Conservation (phyloP, 2,113 vertebrate species). For the Psittacula cyanocephala region DNA sequence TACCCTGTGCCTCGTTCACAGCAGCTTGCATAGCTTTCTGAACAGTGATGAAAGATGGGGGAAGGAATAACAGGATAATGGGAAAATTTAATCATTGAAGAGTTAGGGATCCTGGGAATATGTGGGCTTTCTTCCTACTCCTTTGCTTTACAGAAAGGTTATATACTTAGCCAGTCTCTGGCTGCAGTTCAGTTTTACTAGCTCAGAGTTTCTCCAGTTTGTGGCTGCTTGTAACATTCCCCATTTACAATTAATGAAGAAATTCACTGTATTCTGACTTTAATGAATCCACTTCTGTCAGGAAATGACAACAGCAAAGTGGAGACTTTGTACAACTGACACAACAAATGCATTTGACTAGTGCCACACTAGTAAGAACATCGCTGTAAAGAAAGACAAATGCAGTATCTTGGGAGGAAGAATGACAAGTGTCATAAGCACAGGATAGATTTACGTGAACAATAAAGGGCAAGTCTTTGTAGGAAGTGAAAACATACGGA, state of each 20-base stretch:
- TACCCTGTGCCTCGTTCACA: no score
- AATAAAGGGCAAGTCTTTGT: not conserved
- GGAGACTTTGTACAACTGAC: not conserved
- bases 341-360: not conserved
- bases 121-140: not conserved
- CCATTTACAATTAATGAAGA: not conserved
- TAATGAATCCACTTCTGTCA: not conserved
- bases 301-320: not conserved
- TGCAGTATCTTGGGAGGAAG: accelerated
- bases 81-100: accelerated
- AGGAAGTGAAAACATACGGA: not conserved
- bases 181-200: not conserved
- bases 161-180: not conserved
- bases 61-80: not conserved
- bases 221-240: not conserved
- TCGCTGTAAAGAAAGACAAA: not conserved
- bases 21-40: not conserved
- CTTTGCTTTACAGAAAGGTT: not conserved
- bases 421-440: not conserved
- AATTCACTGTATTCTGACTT: not conserved
- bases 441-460: not conserved
- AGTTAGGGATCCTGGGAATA: not conserved
- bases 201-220: not conserved
- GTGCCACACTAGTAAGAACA: accelerated
- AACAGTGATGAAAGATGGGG: not conserved